Base-by-base conservation (phyloP, 2,888 invertebrate species). In the Apoda limacodes region DNA sequence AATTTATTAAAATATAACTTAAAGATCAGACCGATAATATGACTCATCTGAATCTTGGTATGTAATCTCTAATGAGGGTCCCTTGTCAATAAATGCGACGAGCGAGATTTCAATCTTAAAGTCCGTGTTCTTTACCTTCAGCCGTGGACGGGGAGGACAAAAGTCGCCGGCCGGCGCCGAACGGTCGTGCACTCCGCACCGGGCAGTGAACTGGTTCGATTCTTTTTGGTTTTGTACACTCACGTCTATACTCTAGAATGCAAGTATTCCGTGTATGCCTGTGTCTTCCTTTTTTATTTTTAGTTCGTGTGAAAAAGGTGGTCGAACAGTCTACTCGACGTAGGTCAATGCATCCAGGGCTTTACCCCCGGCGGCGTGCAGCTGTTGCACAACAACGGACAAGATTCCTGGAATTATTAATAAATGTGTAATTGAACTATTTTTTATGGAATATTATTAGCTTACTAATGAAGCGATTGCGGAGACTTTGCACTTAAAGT, bases 301-400 rank as follows among this genome's bases (percentile, higher is more conserved):
- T 71, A 65, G 60, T 69, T 60, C 50, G 54, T 50, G 58, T 54
- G 60, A 67, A 70, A 67, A 68, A 70, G 67, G 66, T 66, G 61
- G 62, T 66, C 66, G 66, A 60, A 64, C 62, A 66, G 61, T 57
- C 51, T 34, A 50, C 41, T 45, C 58, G 51, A 50, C 40, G 39
- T 59, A 62, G 69, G 69, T 76, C 74, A 74, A 74, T 46, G 76
- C 54, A 63, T 69, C 55, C 60, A 42, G 70, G 75, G 69, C 60
- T 66, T 65, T 17, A 71, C 74, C 69, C 67, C 72, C 65, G 57
- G 51, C 46, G 48, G 46, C 49, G 43, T 48, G 71, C 74, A 72
- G 70, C 63, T 74, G 75, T 75, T 75, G 75, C 72, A 75, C 76
- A 76, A 76, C 72, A 71, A 65, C 60, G 55, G 50, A 63, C 61